phyloP scores from a whole-genome alignment of 2,797 vertebrate species.

The Phaenicophaeus curvirostris region DNA sequence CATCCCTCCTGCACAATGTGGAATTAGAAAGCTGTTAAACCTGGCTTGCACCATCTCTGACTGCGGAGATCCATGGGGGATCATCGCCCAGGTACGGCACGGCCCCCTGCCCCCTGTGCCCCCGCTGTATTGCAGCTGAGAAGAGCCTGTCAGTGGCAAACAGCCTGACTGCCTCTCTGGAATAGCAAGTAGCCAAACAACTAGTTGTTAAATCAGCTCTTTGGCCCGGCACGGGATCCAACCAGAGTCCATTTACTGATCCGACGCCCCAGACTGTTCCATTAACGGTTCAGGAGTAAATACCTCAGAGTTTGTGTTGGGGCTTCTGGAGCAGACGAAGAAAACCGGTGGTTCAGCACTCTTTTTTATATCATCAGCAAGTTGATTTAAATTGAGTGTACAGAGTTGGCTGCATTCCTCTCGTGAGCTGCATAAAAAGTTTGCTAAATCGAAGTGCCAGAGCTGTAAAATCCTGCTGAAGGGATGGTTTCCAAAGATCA shows the following conservation, averaged over 20 bases:
- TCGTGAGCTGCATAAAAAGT: constrained; percentile 65
- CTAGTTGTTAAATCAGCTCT: constrained; percentile 44
- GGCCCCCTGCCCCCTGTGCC: not conserved
- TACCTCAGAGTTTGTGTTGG: constrained; percentile 47
- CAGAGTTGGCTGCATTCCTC: constrained; percentile 63
- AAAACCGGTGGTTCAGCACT: constrained; percentile 63
- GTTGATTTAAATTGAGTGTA: constrained; percentile 71
- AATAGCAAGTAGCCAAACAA: constrained; percentile 27
- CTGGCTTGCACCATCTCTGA: not conserved
- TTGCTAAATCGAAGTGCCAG: constrained; percentile 49
- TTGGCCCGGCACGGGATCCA: constrained; percentile 36
- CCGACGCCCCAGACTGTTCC: constrained; percentile 36
- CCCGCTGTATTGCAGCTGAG: not conserved
- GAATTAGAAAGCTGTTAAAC: not conserved
- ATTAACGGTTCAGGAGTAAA: constrained; percentile 61
- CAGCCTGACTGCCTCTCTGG: not conserved
- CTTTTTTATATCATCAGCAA: constrained; percentile 74
- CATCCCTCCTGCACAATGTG: not conserved
- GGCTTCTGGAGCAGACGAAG: constrained; percentile 66
- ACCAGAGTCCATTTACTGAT: constrained; percentile 28
- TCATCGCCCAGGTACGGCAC: not conserved
- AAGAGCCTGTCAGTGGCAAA: not conserved
- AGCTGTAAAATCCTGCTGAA: constrained; percentile 60
- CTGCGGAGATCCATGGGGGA: not conserved
- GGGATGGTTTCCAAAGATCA: constrained; percentile 59